Base-by-base conservation (phyloP, 2,888 invertebrate genomes). In the Helobdella robusta region DNA sequence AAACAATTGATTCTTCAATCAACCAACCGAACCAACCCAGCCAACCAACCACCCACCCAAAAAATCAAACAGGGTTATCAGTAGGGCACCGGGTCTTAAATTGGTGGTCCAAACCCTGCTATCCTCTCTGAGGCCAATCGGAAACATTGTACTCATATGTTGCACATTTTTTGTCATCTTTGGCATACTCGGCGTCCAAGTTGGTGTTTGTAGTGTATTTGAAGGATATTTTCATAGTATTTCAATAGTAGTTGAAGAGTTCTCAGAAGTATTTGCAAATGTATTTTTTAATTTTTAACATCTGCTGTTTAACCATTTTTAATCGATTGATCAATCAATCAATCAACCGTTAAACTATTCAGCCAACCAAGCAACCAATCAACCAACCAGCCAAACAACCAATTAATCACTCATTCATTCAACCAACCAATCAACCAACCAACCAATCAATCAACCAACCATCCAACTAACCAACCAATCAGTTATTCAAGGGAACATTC, bases 91-190 rank as follows among this genome's bases (percentile, higher is more conserved):
- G 68, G 98, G 98, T 63, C 84, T 98, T 74, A 98, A 98, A 81
- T 84, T 98, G 72, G 98, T 99, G 44, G 98, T 98, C 67, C 97
- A 98, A 85, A 98, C 98, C 28, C 84, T 98, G 71, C 85, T 98
- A 69, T 97, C 97, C 25, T 97, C 97, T 52, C 82, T 99, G 70
- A 85, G 97, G 78, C 98, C 98, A 71, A 99, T 99, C 79, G 98
- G 98, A 75, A 99, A 99, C 81, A 99, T 99, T 76, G 98, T 99
- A 64, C 86, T 99, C 67, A 99, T 99, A 78, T 99, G 98, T 81
- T 98, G 97, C 82, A 99, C 98, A 67, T 99, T 99, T 82, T 99
- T 99, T 83, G 93, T 99, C 72, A 99, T 99, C 76, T 99, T 99
- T 79, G 98, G 98, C 65, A 99, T 99, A 74, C 84, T 99, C 66